Conservation (phyloP, 1,140 invertebrate species). For the Orius laevigatus region DNA sequence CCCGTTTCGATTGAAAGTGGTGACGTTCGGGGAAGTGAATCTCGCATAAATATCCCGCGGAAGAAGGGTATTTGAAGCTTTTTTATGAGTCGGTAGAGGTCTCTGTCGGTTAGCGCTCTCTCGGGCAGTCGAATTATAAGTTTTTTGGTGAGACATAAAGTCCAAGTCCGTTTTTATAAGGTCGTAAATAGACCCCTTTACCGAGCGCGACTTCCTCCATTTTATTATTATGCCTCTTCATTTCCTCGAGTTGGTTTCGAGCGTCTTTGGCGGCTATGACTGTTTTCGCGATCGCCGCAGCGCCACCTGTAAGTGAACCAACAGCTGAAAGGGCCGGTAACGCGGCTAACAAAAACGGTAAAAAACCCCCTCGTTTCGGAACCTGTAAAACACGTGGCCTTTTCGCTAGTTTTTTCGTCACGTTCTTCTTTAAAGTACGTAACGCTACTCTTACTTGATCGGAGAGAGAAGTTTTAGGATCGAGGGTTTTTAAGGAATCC, state of each 20-base stretch:
- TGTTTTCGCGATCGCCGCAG: conserved; percentile 23
- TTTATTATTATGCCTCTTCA: conserved; percentile 23
- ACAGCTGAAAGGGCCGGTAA: neutral
- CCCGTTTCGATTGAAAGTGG: conserved; percentile 21
- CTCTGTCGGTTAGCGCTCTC: conserved; percentile 8
- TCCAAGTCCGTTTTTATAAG: neutral
- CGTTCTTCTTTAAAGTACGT: too few species aligned
- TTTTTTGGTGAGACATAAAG: too few species aligned
- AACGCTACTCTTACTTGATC: too few species aligned
- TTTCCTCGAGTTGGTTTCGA: conserved; percentile 22
- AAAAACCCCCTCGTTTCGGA: too few species aligned
- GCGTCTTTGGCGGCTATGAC: conserved; percentile 22
- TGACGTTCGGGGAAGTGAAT: conserved; percentile 15
- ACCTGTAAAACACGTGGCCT: too few species aligned
- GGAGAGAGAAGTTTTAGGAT: too few species aligned
- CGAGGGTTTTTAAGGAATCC: too few species aligned
- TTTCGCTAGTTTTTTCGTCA: too few species aligned
- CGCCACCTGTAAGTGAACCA: conserved; percentile 21
- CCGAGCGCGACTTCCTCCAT: conserved; percentile 20
- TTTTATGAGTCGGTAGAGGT: neutral
- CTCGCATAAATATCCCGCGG: conserved; percentile 17
- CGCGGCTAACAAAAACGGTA: too few species aligned
- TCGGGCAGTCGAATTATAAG: conserved; percentile 2
- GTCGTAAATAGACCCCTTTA: conserved; percentile 24
- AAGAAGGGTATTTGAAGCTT: conserved; percentile 14